phyloP scores from a whole-genome alignment of 2,888 invertebrate genomes.

The Xestia ashworthii region DNA sequence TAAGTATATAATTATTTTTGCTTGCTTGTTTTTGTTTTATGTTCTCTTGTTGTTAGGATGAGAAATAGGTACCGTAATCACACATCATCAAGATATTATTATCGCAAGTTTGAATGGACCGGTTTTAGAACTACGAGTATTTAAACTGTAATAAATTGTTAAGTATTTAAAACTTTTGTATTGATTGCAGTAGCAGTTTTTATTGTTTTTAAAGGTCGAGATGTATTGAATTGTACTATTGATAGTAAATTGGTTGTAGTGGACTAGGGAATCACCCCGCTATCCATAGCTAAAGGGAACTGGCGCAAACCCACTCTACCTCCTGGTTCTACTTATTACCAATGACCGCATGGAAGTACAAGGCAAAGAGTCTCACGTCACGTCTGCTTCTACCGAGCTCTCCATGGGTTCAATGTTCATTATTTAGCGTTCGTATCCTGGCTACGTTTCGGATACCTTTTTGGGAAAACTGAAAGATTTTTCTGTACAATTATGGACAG shows the following conservation, averaged over 20 bases:
- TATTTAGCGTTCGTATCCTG: neutral
- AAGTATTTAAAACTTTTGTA: no score
- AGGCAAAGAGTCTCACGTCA: no score
- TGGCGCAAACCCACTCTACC: neutral
- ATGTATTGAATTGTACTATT: no score
- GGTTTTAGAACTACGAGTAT: neutral
- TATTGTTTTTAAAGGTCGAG: neutral
- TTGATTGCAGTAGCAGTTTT: neutral
- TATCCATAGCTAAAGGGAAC: neutral
- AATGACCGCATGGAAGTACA: neutral
- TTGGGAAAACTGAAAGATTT: neutral
- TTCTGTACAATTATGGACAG: no score
- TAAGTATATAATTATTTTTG: neutral
- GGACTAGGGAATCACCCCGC: neutral
- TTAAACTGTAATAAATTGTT: no score
- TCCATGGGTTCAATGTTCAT: neutral
- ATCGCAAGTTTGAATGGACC: neutral
- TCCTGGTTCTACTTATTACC: neutral
- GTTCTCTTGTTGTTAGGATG: neutral
- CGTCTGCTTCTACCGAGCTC: no score
- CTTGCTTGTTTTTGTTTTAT: conserved; percentile 1
- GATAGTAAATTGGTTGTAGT: neutral
- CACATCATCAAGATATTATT: neutral
- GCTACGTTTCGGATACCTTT: neutral
- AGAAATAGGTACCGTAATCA: neutral